Conservation (phyloP, 2,113 vertebrate species). For the Eulemur rufifrons region DNA sequence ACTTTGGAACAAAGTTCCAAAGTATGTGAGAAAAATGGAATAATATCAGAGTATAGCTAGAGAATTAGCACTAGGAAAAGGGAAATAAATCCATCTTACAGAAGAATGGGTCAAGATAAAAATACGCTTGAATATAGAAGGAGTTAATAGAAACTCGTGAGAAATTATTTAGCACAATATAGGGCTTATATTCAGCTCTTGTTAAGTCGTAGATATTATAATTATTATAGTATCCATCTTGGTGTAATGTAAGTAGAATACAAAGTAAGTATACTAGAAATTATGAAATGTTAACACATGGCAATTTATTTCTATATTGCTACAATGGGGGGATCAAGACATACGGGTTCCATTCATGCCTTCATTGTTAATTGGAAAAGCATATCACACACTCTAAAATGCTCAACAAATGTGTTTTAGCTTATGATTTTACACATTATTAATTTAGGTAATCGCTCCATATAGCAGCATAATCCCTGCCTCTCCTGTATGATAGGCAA, state of each 20-base stretch:
- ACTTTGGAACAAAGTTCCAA: not conserved
- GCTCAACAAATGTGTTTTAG: slow-evolving; percentile 26
- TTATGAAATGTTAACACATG: not conserved
- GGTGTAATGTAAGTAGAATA: not conserved
- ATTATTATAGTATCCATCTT: slow-evolving; percentile 16
- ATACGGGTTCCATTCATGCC: not conserved
- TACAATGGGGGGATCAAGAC: not conserved
- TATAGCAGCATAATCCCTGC: not conserved
- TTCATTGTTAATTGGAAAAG: slow-evolving; percentile 47
- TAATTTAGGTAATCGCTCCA: slow-evolving; percentile 26
- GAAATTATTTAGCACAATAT: not conserved
- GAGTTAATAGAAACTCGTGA: slow-evolving; percentile 25
- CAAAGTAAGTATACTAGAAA: slow-evolving; percentile 17
- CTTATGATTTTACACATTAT: slow-evolving; percentile 20
- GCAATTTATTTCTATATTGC: not conserved
- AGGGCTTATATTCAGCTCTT: slow-evolving; percentile 4
- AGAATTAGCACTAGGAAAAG: slow-evolving; percentile 13
- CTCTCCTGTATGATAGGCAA: not conserved
- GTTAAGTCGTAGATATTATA: not conserved
- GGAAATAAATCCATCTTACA: not conserved
- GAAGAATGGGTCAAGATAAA: not conserved
- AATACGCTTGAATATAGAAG: slow-evolving; percentile 13
- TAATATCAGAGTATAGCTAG: not conserved
- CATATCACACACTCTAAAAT: slow-evolving; percentile 14
- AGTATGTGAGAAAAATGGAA: not conserved